Conservation (phyloP, 2,113 vertebrate species). For the Cottus gobio region DNA sequence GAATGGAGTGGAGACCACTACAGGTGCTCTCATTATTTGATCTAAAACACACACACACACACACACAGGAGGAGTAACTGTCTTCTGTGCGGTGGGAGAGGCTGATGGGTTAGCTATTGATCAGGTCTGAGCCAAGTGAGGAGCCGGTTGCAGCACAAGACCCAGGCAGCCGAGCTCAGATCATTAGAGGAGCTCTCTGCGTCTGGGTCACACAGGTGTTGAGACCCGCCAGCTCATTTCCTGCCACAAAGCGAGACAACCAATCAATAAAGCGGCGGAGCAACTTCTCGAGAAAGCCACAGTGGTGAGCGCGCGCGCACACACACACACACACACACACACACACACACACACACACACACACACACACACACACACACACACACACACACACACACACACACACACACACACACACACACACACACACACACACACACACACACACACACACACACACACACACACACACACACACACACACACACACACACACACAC, state of each 20-base stretch:
- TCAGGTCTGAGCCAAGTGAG: constrained; percentile 57
- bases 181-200: constrained; percentile 66
- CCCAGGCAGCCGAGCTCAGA: constrained; percentile 63
- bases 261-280: constrained; percentile 61
- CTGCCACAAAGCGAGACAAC: constrained; percentile 64
- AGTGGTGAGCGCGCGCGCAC: constrained; percentile 2
- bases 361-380: too few relatives aligned
- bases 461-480: constrained; percentile 1
- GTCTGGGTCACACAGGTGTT: constrained; percentile 70
- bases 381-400: not conserved
- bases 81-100: constrained; percentile 6
- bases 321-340: not conserved
- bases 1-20: constrained; percentile 41
- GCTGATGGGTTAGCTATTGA: constrained; percentile 58
- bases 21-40: constrained; percentile 63
- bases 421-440: not conserved
- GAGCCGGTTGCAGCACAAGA: constrained; percentile 35
- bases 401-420: constrained; percentile 3
- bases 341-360: constrained; percentile 8
- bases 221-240: constrained; percentile 61
- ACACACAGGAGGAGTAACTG: constrained; percentile 18
- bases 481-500: not conserved
- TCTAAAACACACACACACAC: constrained; percentile 20
- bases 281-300: constrained; percentile 52
- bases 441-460: constrained; percentile 8